Percentiles rank a stretch among this genome's conserved stretches.
Conservation (phyloP, 2,113 vertebrate genomes). For the Aspidoscelis tigris region DNA sequence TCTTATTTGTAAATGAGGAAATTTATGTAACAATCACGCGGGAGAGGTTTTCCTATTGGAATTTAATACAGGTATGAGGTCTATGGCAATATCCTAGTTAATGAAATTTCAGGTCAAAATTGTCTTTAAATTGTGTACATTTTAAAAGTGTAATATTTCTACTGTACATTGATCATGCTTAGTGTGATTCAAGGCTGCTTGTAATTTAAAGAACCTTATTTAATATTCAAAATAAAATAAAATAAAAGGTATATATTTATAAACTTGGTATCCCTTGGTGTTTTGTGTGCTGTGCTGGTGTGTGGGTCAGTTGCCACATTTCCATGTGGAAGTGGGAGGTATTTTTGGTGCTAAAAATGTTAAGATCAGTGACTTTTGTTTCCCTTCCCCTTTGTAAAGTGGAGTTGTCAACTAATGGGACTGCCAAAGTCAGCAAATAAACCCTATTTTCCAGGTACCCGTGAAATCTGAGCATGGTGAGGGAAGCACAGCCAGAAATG, state of each 20-base stretch:
- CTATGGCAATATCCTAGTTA: conserved; percentile 84
- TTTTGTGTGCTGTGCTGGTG: conserved; percentile 11
- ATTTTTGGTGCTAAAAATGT: too few relatives aligned
- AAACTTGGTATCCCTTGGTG: conserved; percentile 67
- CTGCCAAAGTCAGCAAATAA: not conserved
- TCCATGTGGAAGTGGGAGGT: too few relatives aligned
- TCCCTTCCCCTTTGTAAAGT: not conserved
- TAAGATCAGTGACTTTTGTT: not conserved
- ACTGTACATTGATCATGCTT: conserved; percentile 98
- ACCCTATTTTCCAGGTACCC: not conserved
- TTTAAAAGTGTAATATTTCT: conserved; percentile 98
- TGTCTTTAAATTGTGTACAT: conserved; percentile 94
- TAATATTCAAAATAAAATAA: conserved; percentile 99
- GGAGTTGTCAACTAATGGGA: not conserved
- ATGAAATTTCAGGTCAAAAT: conserved; percentile 83
- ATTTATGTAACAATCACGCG: conserved; percentile 75
- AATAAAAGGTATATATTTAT: conserved; percentile 89
- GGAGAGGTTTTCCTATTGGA: conserved; percentile 83
- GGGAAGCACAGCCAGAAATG: not conserved
- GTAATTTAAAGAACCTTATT: conserved; percentile 97
- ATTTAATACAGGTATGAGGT: conserved; percentile 83
- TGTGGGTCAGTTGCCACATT: too few relatives aligned
- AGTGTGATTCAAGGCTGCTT: conserved; percentile 99
- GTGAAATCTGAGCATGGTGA: not conserved
- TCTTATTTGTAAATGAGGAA: conserved; percentile 83